These are phyloP conservation scores for Anhinga rufa DNA, from an alignment of 2,113 vertebrate genomes.

Conservation along the genomic window DNA sequence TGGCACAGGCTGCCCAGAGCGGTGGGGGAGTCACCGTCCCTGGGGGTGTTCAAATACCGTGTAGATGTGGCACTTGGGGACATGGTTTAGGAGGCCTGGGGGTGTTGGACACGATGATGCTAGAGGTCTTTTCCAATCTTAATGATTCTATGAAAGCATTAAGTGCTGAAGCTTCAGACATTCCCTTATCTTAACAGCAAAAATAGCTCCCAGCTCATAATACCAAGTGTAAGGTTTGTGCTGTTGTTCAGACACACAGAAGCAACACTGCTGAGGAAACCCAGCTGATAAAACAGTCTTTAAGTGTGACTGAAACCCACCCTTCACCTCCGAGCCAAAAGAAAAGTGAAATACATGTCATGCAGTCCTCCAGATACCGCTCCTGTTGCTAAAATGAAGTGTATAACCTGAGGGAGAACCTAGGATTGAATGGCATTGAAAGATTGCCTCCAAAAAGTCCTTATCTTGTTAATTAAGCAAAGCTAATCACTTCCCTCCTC, in stretches of 20 bases:
- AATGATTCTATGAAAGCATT: background rate
- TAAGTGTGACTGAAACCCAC: background rate
- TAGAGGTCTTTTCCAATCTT: too few species aligned
- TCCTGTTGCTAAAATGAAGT: background rate
- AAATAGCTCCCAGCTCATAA: fast-evolving
- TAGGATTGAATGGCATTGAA: fast-evolving
- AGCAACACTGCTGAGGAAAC: background rate
- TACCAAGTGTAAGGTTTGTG: fast-evolving
- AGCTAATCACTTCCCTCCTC: background rate
- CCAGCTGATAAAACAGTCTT: too few species aligned
- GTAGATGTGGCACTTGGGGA: too few species aligned
- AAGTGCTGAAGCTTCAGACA: background rate
- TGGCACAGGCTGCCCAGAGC: too few species aligned
- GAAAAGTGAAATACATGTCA: fast-evolving
- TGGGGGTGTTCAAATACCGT: too few species aligned
- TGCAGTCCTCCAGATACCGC: fast-evolving
- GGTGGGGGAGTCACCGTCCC: too few species aligned
- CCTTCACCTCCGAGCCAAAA: too few species aligned
- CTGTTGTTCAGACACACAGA: background rate
- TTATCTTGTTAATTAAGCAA: background rate
- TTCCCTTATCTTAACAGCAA: background rate
- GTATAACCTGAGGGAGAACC: too few species aligned
- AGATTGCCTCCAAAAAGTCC: background rate
- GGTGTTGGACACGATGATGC: too few species aligned
- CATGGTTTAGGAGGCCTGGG: too few species aligned